phyloP scores from a whole-genome alignment of 1,140 invertebrate genomes.

The Battus philenor region DNA sequence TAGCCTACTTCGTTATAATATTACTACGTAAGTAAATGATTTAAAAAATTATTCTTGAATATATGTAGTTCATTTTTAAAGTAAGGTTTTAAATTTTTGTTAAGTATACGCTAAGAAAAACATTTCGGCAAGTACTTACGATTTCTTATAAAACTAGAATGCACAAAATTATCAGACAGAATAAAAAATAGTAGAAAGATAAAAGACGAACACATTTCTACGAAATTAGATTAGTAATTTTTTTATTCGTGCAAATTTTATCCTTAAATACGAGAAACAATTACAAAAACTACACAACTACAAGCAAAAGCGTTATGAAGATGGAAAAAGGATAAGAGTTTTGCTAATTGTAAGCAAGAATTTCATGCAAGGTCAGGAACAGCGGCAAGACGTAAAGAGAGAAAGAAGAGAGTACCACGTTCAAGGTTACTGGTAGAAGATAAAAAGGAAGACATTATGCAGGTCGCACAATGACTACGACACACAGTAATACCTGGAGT shows the following conservation, averaged over 20 bases:
- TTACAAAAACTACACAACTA: slow-evolving; percentile 18
- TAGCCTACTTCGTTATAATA: slow-evolving; percentile 7
- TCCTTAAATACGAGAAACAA: too few species aligned
- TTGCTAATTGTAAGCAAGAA: slow-evolving; percentile 18
- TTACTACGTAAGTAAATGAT: too few species aligned
- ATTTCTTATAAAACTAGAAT: too few species aligned
- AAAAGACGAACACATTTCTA: background rate
- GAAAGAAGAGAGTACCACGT: slow-evolving; percentile 59
- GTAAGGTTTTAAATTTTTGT: too few species aligned
- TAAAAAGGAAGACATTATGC: slow-evolving; percentile 67
- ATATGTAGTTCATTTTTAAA: too few species aligned
- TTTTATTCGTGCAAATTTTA: too few species aligned
- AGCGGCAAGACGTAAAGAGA: slow-evolving; percentile 28
- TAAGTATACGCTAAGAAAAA: too few species aligned
- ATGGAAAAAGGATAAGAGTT: slow-evolving; percentile 31
- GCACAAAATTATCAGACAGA: too few species aligned
- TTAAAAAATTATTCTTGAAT: too few species aligned
- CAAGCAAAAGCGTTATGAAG: slow-evolving; percentile 36
- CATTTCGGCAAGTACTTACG: too few species aligned
- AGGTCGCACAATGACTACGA: slow-evolving; percentile 72
- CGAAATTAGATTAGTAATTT: too few species aligned
- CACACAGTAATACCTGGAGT: slow-evolving; percentile 74
- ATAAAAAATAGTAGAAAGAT: too few species aligned
- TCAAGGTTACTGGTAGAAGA: slow-evolving; percentile 68
- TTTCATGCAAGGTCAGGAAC: slow-evolving; percentile 23